phyloP scores from a whole-genome alignment of 1,140 invertebrate genomes.

The Heliothis virescens region DNA sequence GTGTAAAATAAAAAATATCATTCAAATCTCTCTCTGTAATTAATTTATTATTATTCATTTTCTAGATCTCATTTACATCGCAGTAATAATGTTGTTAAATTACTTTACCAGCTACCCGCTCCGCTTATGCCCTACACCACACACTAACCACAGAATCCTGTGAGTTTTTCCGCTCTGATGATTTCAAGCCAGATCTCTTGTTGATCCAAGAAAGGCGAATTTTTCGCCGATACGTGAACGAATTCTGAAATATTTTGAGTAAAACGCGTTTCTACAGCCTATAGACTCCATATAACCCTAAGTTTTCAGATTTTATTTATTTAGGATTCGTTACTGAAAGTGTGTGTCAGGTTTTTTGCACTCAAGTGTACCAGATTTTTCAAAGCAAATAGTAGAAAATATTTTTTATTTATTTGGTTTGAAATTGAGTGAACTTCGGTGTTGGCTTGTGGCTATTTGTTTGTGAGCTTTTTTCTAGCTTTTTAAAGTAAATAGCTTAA shows the following conservation, averaged over 20 bases:
- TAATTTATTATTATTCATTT: too few relatives aligned
- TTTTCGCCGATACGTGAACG: conserved; percentile 75
- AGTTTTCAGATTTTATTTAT: conserved; percentile 5
- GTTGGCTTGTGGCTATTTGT: neutral
- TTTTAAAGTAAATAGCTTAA: neutral
- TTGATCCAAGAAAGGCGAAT: conserved; percentile 81
- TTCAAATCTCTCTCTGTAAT: too few relatives aligned
- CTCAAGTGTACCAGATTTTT: neutral
- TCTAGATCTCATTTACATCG: too few relatives aligned
- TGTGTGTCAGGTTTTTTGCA: neutral
- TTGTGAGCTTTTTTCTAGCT: neutral
- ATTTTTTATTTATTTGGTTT: neutral
- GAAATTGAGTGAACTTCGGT: neutral
- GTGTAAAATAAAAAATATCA: too few relatives aligned
- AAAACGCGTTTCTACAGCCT: conserved; percentile 54
- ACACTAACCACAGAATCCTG: conserved; percentile 55
- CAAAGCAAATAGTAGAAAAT: neutral
- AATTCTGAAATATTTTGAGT: conserved; percentile 70
- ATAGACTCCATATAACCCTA: conserved; percentile 36
- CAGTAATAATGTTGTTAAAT: too few relatives aligned
- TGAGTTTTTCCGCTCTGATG: conserved; percentile 78
- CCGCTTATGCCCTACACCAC: conserved; percentile 55
- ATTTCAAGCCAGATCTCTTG: conserved; percentile 80
- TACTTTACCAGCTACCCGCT: neutral
- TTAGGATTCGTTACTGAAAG: conserved; percentile 22